phyloP scores from a whole-genome alignment of 2,888 invertebrate genomes.

The Eugnorisma glareosa region DNA sequence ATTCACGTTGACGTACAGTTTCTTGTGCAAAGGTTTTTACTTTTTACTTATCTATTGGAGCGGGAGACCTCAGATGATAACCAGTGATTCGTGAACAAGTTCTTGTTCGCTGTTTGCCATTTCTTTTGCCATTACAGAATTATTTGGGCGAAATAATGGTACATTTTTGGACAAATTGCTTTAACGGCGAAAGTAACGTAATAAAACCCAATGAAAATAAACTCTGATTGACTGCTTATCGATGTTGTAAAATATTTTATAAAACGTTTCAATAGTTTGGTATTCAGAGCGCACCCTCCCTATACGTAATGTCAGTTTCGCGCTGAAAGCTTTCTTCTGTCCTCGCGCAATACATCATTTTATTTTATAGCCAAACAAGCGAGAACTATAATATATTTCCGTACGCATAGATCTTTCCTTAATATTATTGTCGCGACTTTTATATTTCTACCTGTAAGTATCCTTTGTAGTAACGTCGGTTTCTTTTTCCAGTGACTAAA shows the following conservation, averaged over 20 bases:
- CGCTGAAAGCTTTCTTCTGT: conserved; percentile 73
- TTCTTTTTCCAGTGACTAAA: conserved; percentile 96
- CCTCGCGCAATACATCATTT: conserved; percentile 62
- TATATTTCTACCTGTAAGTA: conserved; percentile 21
- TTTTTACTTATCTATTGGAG: conserved; percentile 65
- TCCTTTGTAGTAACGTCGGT: conserved; percentile 48
- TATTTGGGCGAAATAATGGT: conserved; percentile 75
- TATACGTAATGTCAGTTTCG: conserved; percentile 55
- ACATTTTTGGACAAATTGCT: conserved; percentile 71
- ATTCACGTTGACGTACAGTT: conserved; percentile 64
- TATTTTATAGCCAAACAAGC: conserved; percentile 61
- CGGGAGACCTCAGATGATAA: conserved; percentile 64
- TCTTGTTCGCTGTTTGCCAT: conserved; percentile 66
- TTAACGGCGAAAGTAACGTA: conserved; percentile 59
- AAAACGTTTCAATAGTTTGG: conserved; percentile 43
- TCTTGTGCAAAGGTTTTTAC: conserved; percentile 61
- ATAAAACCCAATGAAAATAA: conserved; percentile 53
- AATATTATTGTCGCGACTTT: conserved; percentile 16
- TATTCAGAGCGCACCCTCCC: conserved; percentile 51
- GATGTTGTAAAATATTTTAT: conserved; percentile 33
- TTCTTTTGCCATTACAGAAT: conserved; percentile 71
- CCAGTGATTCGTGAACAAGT: conserved; percentile 67
- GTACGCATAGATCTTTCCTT: conserved; percentile 18
- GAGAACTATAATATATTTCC: conserved; percentile 23
- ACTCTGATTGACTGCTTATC: conserved; percentile 37